Percentiles rank a stretch among this genome's conserved stretches.
These are phyloP conservation scores for Lophotis ruficrista DNA, from an alignment of 2,113 vertebrate species.

Conservation along the genomic window DNA sequence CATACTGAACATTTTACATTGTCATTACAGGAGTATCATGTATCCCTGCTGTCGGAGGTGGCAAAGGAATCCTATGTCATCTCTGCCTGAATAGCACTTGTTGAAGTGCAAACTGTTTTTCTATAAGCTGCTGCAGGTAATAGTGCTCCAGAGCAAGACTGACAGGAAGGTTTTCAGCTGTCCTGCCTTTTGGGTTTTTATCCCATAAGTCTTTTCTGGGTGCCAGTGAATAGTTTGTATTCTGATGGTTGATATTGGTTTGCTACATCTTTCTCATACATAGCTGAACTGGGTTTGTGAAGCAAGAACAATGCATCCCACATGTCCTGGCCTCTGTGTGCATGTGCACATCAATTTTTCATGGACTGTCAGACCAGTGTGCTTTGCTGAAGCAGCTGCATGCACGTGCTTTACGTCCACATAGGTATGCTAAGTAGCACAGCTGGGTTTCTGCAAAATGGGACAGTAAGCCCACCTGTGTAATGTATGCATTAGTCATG, in stretches of 20 bases:
- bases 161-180: neutral
- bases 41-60: neutral
- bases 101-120: neutral
- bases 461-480: neutral
- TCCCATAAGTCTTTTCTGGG: neutral
- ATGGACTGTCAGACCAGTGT: neutral
- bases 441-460: neutral
- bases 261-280: neutral
- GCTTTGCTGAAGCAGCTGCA: neutral
- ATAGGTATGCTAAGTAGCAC: neutral
- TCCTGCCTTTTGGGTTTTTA: neutral
- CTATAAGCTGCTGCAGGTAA: neutral
- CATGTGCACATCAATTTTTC: neutral
- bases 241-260: neutral
- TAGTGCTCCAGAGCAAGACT: neutral
- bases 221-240: neutral
- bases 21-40: neutral
- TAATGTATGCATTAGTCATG: neutral
- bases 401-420: neutral
- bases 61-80: neutral
- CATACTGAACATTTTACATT: neutral
- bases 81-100: neutral
- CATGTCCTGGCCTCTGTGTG: accelerated
- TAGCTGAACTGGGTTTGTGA: neutral
- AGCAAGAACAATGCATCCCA: neutral